Evolutionary conservation across 2,888 invertebrate species (phyloP), one percentile per base, ranked within the genome.

Genomic region (Dorcus hopei): DNA sequence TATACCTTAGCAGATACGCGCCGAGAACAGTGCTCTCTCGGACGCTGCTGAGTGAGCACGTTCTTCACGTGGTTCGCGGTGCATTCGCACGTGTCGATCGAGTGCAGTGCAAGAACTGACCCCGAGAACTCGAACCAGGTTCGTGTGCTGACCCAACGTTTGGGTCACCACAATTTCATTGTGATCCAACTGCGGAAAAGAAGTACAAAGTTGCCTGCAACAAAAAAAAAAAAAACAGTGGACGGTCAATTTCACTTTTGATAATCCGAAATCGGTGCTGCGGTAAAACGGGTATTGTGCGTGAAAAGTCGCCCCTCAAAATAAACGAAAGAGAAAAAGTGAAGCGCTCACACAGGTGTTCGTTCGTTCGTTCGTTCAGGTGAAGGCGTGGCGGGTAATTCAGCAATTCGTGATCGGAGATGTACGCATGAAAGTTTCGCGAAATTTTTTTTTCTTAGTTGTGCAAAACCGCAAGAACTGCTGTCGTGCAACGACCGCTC

Each of bases 1-100:
- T 74, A 72, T 72, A 72, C 72, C 73, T 70, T 69, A 72, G 69
- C 68, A 71, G 72, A 72, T 71, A 72, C 70, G 69, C 67, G 69
- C 67, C 68, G 68, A 71, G 73, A 69, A 69, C 74, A 74, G 74
- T 74, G 70, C 71, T 68, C 70, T 68, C 69, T 70, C 69, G 72
- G 72, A 68, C 72, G 70, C 70, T 69, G 72, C 63, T 66, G 70
- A 69, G 72, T 72, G 69, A 70, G 72, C 69, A 74, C 64, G 64
- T 60, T 40, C 56, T 45, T 58, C 56, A 62, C 59, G 61, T 57
- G 58, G 57, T 51, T 45, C 61, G 61, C 65, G 62, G 54, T 60
- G 57, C 47, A 51, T 54, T 61, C 58, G 60, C 67, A 67, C 67
- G 67, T 66, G 66, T 62, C 56, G 52, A 38, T 38, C 45, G 42